These are phyloP conservation scores for Pollenia amentaria DNA, from an alignment of 2,888 invertebrate genomes.

Conservation along the genomic window DNA sequence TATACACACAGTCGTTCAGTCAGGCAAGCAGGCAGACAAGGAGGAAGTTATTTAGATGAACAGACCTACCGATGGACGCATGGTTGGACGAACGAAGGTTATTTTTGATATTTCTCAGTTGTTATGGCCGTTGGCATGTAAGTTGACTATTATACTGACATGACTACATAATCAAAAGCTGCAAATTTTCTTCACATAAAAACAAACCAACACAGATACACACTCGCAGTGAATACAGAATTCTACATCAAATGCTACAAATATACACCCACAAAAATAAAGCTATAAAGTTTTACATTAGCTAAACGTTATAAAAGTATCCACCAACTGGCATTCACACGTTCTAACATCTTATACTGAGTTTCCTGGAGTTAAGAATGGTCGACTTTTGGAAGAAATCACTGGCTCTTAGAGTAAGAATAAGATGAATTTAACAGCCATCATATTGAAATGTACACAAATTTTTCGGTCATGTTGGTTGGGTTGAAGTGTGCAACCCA, in stretches of 20 bases:
- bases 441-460: constrained; percentile 24
- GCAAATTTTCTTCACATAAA: constrained; percentile 77
- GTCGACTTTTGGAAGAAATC: neutral
- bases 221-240: neutral
- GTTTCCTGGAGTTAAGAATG: neutral
- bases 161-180: constrained; percentile 82
- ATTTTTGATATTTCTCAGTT: constrained; percentile 46
- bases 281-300: constrained; percentile 10
- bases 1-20: neutral
- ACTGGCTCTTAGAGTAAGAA: neutral
- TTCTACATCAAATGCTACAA: constrained; percentile 14
- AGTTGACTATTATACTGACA: constrained; percentile 83
- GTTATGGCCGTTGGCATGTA: constrained; percentile 77
- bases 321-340: neutral
- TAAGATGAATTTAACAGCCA: constrained; percentile 22
- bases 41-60: neutral
- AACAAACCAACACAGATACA: constrained; percentile 1
- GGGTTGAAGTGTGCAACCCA: neutral
- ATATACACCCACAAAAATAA: constrained; percentile 18
- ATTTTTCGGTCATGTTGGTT: constrained; percentile 23
- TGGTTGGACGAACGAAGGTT: constrained; percentile 43
- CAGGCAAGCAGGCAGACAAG: constrained; percentile 1
- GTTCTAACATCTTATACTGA: neutral
- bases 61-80: neutral
- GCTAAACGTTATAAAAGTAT: neutral